Percentiles rank a stretch among this genome's conserved stretches.
Conservation (phyloP, 2,888 invertebrate species). For the Halocaridina rubra region DNA sequence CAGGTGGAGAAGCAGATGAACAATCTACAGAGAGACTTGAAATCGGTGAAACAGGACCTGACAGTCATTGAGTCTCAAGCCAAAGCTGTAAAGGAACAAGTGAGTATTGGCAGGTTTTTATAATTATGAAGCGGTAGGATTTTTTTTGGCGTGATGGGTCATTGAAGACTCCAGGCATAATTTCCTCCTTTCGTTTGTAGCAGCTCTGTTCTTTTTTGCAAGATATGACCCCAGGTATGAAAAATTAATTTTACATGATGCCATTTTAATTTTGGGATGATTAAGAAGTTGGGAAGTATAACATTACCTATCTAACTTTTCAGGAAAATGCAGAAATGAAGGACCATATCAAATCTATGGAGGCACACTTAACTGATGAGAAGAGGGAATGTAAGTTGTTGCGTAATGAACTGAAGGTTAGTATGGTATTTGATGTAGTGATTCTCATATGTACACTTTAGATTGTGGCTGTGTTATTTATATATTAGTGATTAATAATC, state of each 20-base stretch:
- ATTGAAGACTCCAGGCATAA: too few species aligned
- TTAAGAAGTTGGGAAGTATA: too few species aligned
- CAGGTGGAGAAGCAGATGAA: conserved; percentile 28
- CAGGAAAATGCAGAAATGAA: conserved; percentile 27
- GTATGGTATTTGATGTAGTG: not conserved
- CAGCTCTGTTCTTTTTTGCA: too few species aligned
- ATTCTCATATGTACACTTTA: too few species aligned
- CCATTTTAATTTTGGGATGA: too few species aligned
- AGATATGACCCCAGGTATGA: too few species aligned
- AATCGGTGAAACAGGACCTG: not conserved
- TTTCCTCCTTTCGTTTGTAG: too few species aligned
- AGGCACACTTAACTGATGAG: conserved; percentile 3
- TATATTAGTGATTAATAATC: too few species aligned
- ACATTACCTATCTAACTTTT: not conserved
- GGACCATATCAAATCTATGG: conserved; percentile 11
- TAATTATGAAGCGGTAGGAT: too few species aligned
- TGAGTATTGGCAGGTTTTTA: not conserved
- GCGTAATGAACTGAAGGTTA: conserved; percentile 38
- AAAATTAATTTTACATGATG: too few species aligned
- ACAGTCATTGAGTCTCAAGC: not conserved
- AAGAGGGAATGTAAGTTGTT: conserved; percentile 26
- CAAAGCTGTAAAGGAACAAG: conserved; percentile 19
- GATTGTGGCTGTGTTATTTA: too few species aligned
- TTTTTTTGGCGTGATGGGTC: too few species aligned
- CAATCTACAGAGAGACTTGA: not conserved